Conservation (phyloP, 2,113 vertebrate genomes). For the Gambusia holbrooki region DNA sequence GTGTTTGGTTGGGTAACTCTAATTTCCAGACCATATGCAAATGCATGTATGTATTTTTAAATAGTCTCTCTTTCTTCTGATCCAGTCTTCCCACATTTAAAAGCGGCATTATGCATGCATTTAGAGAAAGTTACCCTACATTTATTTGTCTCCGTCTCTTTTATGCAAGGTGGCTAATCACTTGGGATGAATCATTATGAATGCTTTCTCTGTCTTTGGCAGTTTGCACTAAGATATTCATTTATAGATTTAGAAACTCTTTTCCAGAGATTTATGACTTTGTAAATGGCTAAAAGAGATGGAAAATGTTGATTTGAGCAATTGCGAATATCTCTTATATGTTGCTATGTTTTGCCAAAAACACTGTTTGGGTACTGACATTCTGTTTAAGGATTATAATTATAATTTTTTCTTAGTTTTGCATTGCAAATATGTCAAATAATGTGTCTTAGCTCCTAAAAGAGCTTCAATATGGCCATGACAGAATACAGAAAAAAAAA, state of each 20-base stretch:
- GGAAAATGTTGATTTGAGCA: background rate
- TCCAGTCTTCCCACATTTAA: too few relatives aligned
- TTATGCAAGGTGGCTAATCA: too few relatives aligned
- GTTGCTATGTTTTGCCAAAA: background rate
- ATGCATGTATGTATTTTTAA: too few relatives aligned
- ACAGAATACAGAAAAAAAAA: slow-evolving; percentile 1
- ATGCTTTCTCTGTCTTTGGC: too few relatives aligned
- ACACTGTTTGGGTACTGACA: background rate
- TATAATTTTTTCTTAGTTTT: background rate
- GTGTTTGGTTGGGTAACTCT: background rate
- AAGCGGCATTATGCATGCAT: too few relatives aligned
- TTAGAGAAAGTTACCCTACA: too few relatives aligned
- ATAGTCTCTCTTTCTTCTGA: background rate
- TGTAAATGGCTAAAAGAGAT: background rate
- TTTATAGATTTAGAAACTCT: too few relatives aligned
- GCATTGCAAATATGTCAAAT: background rate
- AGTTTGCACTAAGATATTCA: background rate
- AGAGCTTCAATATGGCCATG: background rate
- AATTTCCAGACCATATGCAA: too few relatives aligned
- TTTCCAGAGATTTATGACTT: background rate
- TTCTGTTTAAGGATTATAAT: background rate
- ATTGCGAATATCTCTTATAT: background rate
- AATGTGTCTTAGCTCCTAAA: background rate
- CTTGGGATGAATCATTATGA: too few relatives aligned
- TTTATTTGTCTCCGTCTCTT: too few relatives aligned